phyloP scores from a whole-genome alignment of 2,113 vertebrate species.

The Bubo bubo region DNA sequence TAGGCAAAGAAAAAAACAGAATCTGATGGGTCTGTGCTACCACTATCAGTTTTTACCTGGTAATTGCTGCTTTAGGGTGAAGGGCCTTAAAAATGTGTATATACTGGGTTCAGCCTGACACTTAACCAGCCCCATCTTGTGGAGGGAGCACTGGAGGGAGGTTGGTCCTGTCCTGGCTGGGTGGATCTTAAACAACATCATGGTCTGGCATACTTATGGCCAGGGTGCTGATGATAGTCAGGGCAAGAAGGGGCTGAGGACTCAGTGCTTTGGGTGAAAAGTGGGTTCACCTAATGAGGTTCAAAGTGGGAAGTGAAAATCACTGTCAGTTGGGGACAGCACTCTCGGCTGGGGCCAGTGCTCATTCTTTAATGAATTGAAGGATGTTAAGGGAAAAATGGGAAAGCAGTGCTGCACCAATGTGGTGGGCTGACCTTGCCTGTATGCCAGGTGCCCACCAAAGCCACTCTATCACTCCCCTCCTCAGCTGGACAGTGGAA shows the following conservation, averaged over 20 bases:
- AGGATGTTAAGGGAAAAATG: neutral
- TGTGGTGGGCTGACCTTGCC: neutral
- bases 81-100: neutral
- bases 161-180: fast-evolving
- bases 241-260: neutral
- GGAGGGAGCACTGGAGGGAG: neutral
- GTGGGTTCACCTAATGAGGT: neutral
- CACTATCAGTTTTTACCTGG: neutral
- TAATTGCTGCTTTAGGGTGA: neutral
- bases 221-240: neutral
- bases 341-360: neutral
- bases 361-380: neutral
- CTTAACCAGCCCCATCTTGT: neutral
- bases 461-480: neutral
- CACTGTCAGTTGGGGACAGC: neutral
- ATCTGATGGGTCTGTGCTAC: neutral
- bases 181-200: fast-evolving
- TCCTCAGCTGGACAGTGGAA: neutral
- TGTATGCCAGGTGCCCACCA: neutral
- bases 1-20: neutral
- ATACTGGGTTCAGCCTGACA: neutral
- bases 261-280: neutral
- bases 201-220: neutral
- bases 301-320: neutral
- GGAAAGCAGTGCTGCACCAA: neutral